These are phyloP conservation scores for Polymixis flavicincta DNA, from an alignment of 2,888 invertebrate genomes.

Conservation along the genomic window DNA sequence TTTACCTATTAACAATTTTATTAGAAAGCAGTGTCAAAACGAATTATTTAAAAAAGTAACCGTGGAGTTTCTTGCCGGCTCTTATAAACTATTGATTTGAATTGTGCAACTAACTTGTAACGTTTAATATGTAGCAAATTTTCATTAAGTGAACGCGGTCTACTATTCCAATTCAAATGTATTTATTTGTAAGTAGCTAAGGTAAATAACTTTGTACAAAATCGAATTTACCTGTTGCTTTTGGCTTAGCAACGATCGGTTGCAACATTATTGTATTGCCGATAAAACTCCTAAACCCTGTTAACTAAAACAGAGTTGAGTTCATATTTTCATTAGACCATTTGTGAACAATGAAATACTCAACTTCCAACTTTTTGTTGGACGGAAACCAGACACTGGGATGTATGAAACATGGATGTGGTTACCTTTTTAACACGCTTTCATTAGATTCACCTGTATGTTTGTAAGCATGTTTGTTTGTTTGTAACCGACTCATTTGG, in stretches of 20 bases:
- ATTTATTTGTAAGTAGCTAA: too few relatives aligned
- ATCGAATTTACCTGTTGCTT: slow-evolving; percentile 13
- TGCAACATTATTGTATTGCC: neutral
- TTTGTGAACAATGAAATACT: slow-evolving; percentile 4
- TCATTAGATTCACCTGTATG: too few relatives aligned
- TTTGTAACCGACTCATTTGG: too few relatives aligned
- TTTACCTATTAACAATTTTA: too few relatives aligned
- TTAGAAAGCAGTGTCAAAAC: too few relatives aligned
- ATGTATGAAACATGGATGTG: slow-evolving; percentile 16
- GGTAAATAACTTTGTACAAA: neutral
- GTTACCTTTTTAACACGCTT: too few relatives aligned
- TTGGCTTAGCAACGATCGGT: neutral
- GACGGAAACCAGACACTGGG: neutral
- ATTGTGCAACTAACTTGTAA: too few relatives aligned
- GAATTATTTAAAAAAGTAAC: too few relatives aligned
- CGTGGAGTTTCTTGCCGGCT: too few relatives aligned
- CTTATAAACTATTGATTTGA: too few relatives aligned
- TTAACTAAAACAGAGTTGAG: neutral
- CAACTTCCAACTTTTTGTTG: slow-evolving; percentile 8
- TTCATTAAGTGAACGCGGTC: neutral
- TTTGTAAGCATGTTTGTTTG: too few relatives aligned
- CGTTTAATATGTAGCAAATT: neutral
- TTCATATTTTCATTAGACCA: slow-evolving; percentile 14
- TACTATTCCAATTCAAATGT: neutral
- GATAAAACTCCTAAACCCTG: neutral